Evolutionary conservation across 2,888 invertebrate species (phyloP).

Genomic region (Carterocephalus palaemon): DNA sequence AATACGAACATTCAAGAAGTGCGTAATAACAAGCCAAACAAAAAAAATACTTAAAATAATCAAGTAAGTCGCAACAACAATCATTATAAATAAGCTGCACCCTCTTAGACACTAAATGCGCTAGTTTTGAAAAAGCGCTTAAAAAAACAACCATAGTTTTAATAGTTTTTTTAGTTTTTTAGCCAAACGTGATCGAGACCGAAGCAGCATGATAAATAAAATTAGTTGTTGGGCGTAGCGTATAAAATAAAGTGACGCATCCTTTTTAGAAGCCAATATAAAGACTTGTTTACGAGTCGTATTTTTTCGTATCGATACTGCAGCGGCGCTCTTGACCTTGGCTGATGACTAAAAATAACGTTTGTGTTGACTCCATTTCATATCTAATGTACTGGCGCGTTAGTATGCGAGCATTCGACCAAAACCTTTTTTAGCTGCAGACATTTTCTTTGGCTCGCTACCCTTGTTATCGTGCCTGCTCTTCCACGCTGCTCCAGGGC

Average conservation of each 20-base stretch:
- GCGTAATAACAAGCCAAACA: background rate
- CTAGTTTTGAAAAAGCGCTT: too few species aligned
- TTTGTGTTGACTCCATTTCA: slow-evolving; percentile 68
- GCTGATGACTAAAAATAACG: slow-evolving; percentile 68
- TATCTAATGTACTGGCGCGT: slow-evolving; percentile 50
- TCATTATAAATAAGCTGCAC: too few species aligned
- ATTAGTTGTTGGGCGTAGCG: background rate
- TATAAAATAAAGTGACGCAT: slow-evolving; percentile 13
- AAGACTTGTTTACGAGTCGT: slow-evolving; percentile 62
- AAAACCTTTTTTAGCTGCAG: too few species aligned
- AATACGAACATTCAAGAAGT: too few species aligned
- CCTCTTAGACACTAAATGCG: too few species aligned
- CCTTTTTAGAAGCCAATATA: slow-evolving; percentile 35
- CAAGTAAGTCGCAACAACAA: too few species aligned
- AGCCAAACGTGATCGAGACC: too few species aligned
- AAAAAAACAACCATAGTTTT: too few species aligned
- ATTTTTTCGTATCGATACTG: slow-evolving; percentile 53
- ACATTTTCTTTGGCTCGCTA: slow-evolving; percentile 1
- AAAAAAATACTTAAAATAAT: too few species aligned
- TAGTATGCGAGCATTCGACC: slow-evolving; percentile 36
- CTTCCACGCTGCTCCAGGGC: slow-evolving; percentile 1
- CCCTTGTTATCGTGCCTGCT: slow-evolving; percentile 34
- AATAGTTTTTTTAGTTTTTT: too few species aligned
- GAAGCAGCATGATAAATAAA: background rate
- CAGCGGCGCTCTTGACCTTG: slow-evolving; percentile 70